Evolutionary conservation across 2,113 vertebrate species (phyloP).

Genomic region (Hippocampus barbouri): DNA sequence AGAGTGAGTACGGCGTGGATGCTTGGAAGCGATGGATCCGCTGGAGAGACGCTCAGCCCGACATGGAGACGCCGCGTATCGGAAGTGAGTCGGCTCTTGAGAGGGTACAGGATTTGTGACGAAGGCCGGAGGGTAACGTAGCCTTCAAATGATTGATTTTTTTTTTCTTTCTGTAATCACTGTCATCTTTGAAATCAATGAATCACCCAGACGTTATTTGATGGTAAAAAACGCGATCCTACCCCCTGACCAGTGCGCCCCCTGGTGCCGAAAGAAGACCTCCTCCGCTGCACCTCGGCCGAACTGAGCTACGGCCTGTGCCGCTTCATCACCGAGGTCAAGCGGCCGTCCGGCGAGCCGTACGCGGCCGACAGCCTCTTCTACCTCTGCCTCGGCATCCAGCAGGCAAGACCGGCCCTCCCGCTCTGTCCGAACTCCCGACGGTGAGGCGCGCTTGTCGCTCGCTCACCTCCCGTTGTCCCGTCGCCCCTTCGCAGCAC

Average conservation of each 20-base stretch:
- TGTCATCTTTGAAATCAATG: too few relatives aligned
- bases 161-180: too few relatives aligned
- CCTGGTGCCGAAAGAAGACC: slow-evolving; percentile 87
- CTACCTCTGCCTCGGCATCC: slow-evolving; percentile 98
- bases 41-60: slow-evolving; percentile 84
- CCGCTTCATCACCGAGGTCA: slow-evolving; percentile 88
- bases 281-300: slow-evolving; percentile 86
- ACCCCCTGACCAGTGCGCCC: slow-evolving; percentile 71
- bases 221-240: not conserved
- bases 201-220: too few relatives aligned
- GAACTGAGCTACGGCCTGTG: slow-evolving; percentile 94
- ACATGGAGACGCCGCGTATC: slow-evolving; percentile 80
- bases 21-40: slow-evolving; percentile 95
- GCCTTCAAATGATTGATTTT: too few relatives aligned
- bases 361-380: slow-evolving; percentile 92
- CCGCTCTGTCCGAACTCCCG: not conserved
- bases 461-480: too few relatives aligned
- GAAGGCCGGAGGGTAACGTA: too few relatives aligned
- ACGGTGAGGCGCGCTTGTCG: not conserved
- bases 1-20: slow-evolving; percentile 89
- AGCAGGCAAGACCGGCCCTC: slow-evolving; percentile 76
- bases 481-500: slow-evolving; percentile 71
- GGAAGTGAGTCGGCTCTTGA: slow-evolving; percentile 61
- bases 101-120: too few relatives aligned
- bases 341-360: slow-evolving; percentile 85